Percentiles rank a stretch among this genome's conserved stretches.
These are phyloP conservation scores for Galleria mellonella DNA, from an alignment of 1,140 invertebrate genomes.

Conservation along the genomic window DNA sequence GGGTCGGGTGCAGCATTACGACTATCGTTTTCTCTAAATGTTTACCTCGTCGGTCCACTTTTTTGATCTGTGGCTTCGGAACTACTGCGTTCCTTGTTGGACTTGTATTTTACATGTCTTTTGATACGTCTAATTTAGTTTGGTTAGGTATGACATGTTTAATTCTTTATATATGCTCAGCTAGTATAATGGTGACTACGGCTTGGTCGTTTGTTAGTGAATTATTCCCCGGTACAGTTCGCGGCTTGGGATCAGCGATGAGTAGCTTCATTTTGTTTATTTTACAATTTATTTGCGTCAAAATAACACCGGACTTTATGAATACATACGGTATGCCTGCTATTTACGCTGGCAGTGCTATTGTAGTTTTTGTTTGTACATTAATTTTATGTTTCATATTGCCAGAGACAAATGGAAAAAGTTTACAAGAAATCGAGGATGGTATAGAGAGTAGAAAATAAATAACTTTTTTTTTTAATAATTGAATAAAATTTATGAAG, in stretches of 20 bases:
- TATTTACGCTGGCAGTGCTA: conserved; percentile 21
- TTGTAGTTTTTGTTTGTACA: conserved; percentile 44
- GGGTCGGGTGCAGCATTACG: conserved; percentile 19
- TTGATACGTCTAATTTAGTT: conserved; percentile 15
- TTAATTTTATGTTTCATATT: conserved; percentile 72
- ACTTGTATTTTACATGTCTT: conserved; percentile 27
- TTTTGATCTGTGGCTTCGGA: conserved; percentile 23
- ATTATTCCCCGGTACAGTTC: conserved; percentile 43
- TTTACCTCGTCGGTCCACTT: background rate
- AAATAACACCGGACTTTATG: conserved; percentile 29
- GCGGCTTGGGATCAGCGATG: conserved; percentile 38
- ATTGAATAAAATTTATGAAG: too few relatives aligned
- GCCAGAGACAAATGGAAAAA: conserved; percentile 79
- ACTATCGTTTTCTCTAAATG: background rate
- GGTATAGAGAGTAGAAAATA: too few relatives aligned
- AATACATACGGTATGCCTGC: conserved; percentile 17
- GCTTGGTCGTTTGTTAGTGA: conserved; percentile 47
- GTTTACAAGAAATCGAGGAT: too few relatives aligned
- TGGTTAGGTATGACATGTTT: conserved; percentile 36
- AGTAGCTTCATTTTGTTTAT: conserved; percentile 22
- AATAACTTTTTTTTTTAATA: too few relatives aligned
- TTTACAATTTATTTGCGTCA: conserved; percentile 30
- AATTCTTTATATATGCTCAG: conserved; percentile 28
- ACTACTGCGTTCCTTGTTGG: conserved; percentile 20
- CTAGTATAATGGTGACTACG: conserved; percentile 25